phyloP scores from a whole-genome alignment of 1,140 invertebrate genomes.

The Microplitis mediator region DNA sequence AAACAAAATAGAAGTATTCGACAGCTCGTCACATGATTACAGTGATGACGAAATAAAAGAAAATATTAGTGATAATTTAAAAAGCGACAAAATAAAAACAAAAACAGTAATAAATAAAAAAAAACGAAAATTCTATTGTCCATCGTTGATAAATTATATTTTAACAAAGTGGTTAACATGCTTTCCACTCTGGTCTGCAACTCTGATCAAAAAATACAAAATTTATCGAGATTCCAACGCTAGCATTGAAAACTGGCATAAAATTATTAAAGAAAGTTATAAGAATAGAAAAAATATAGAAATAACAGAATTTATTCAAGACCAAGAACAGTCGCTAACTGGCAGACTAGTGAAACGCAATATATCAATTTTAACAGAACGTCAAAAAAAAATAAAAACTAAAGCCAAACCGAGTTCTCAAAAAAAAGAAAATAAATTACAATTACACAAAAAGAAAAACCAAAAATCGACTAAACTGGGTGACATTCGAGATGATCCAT shows the following conservation, averaged over 20 bases:
- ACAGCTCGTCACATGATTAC: too few relatives aligned
- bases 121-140: not conserved
- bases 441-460: too few relatives aligned
- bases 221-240: not conserved
- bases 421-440: too few relatives aligned
- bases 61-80: not conserved
- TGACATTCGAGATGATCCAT: too few relatives aligned
- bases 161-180: not conserved
- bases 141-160: not conserved
- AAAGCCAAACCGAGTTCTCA: too few relatives aligned
- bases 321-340: not conserved
- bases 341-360: not conserved
- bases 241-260: not conserved
- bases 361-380: too few relatives aligned
- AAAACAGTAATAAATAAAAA: too few relatives aligned
- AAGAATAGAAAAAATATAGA: not conserved
- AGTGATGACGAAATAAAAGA: too few relatives aligned
- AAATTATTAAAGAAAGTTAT: not conserved
- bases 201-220: not conserved
- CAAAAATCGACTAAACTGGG: too few relatives aligned
- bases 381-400: too few relatives aligned
- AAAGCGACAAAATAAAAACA: not conserved
- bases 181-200: not conserved
- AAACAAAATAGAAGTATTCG: too few relatives aligned
- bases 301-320: not conserved